Base-by-base conservation (phyloP, 2,797 vertebrate genomes). In the Chelon auratus region DNA sequence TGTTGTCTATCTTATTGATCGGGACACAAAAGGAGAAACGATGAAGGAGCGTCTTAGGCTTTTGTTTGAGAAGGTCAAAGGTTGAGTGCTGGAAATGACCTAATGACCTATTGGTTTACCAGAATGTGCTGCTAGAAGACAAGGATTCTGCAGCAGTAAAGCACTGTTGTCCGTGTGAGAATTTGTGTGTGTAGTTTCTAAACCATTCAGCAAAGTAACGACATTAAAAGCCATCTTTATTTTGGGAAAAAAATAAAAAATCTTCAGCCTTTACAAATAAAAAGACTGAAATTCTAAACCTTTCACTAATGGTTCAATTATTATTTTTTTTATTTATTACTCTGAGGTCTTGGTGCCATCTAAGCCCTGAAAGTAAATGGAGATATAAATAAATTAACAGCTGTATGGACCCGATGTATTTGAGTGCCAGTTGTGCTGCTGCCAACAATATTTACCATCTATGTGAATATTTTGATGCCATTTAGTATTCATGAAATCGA, bases 301-400 rank as follows among this genome's bases (percentile, higher is more conserved):
- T 26, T 55, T 56, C 37, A 68, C 20, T 11, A 22, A 40, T 47
- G 66, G 26, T 67, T 57, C 2, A 62, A 17, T 3, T 39, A 3
- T 26, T 63, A 5, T 22, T 62, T 51, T 24, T 52, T 40, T 40
- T 0, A 40, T 11, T 40, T 40, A 40, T 40, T 48, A n/a, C 4
- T 55, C 42, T 14, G 7, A 17, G 17, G 4, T 50, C 6, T 22
- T 61, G 40, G 14, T 36, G 36, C 26, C 30, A 17, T 68, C 76
- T 61, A 15, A 77, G 47, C 47, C 3, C 13, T 75, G 50, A 45
- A 45, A 75, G 55, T 63, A 81, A 85, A 91, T 87, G 22, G 64
- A 82, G 17, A 53, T 67, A 87, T 92, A 61, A 91, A 93, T 91
- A 89, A 92, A 85, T 85, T 0, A 89, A 78, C 66, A 81, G 71